phyloP scores from a whole-genome alignment of 2,888 invertebrate genomes.

The Cheilosia grossa region DNA sequence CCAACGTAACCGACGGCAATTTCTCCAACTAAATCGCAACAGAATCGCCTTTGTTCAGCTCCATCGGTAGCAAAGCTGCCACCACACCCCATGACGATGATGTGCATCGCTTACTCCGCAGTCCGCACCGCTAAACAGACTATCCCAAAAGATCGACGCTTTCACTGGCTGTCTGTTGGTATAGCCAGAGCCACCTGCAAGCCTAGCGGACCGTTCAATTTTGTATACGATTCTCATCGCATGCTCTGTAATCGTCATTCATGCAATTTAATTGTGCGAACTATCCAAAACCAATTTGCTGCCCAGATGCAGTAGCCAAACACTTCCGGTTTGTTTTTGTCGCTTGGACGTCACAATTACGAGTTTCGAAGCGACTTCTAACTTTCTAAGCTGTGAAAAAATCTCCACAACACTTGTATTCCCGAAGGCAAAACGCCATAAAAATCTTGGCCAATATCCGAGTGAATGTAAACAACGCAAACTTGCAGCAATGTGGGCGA shows the following conservation, averaged over 20 bases:
- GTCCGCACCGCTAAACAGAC: background rate
- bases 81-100: slow-evolving; percentile 31
- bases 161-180: slow-evolving; percentile 18
- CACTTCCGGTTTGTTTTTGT: background rate
- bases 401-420: no score
- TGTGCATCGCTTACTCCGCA: slow-evolving; percentile 9
- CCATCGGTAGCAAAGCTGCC: background rate
- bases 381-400: no score
- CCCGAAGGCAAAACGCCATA: background rate
- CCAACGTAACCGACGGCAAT: background rate
- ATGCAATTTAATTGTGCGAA: slow-evolving; percentile 26
- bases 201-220: slow-evolving; percentile 14
- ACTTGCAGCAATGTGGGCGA: slow-evolving; percentile 6
- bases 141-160: slow-evolving; percentile 11
- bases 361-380: background rate
- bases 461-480: background rate
- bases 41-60: slow-evolving; percentile 5
- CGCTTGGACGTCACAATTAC: background rate
- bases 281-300: slow-evolving; percentile 8
- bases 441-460: background rate
- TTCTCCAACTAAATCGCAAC: background rate
- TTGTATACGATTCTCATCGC: slow-evolving; percentile 16
- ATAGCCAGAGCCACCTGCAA: background rate
- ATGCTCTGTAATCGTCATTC: slow-evolving; percentile 5
- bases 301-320: background rate